These are phyloP conservation scores for Heterochromis multidens DNA, from an alignment of 2,113 vertebrate genomes.

Conservation along the genomic window DNA sequence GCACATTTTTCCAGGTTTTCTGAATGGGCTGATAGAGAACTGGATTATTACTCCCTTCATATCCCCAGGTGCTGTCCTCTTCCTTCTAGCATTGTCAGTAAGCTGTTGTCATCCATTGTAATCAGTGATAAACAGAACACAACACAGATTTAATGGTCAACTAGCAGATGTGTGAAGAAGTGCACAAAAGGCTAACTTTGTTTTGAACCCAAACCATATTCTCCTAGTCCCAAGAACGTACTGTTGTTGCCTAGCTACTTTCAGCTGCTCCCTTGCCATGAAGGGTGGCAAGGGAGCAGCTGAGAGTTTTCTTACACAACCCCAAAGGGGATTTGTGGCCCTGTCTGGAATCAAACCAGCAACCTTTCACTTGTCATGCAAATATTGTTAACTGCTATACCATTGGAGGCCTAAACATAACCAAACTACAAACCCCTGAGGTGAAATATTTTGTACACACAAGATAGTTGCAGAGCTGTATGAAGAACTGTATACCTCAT, in stretches of 20 bases:
- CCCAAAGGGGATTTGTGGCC: not conserved
- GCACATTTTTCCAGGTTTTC: not conserved
- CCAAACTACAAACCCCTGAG: too few species aligned
- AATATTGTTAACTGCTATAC: not conserved
- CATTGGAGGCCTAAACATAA: too few species aligned
- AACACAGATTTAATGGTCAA: not conserved
- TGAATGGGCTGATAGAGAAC: not conserved
- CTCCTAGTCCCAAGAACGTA: not conserved
- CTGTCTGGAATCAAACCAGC: not conserved
- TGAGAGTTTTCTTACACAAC: not conserved
- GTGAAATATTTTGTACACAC: too few species aligned
- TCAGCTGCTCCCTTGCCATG: not conserved
- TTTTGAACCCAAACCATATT: not conserved
- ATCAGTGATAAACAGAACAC: not conserved
- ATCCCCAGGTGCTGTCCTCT: not conserved
- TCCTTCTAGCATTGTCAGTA: not conserved
- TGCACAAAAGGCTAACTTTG: not conserved
- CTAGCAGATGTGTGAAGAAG: not conserved
- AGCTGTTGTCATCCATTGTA: not conserved
- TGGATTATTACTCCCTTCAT: not conserved
- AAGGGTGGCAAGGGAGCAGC: not conserved
- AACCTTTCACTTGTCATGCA: not conserved
- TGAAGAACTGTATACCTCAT: not conserved
- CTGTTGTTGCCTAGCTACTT: not conserved
- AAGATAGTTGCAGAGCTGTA: too few species aligned